Evolutionary conservation across 2,888 invertebrate genomes (phyloP).

Genomic region (Trichogramma dendrolimi): DNA sequence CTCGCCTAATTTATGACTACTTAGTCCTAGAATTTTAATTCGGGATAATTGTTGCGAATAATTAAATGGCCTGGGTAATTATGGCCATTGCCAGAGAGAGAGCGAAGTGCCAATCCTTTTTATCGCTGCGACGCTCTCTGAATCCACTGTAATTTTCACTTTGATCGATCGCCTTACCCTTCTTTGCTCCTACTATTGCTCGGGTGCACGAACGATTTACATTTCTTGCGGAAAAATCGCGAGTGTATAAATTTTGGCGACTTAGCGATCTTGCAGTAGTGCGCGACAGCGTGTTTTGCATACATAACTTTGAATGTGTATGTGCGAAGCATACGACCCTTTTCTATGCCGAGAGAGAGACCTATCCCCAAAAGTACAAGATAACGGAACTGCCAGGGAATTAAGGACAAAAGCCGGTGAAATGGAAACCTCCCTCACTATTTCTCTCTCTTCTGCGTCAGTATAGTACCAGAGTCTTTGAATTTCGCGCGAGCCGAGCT

Average conservation of each 20-base stretch:
- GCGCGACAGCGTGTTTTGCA: constrained; percentile 16
- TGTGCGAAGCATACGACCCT: neutral
- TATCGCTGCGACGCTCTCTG: no score
- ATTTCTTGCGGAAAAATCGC: no score
- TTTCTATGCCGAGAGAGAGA: neutral
- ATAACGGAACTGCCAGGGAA: constrained; percentile 43
- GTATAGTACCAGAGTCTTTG: constrained; percentile 18
- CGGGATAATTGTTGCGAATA: no score
- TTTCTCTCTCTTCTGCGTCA: constrained; percentile 1
- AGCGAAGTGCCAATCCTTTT: no score
- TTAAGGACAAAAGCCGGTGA: constrained; percentile 43
- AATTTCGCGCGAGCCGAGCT: constrained; percentile 6
- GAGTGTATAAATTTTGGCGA: constrained; percentile 3
- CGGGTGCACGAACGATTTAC: no score
- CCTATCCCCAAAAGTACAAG: constrained; percentile 42
- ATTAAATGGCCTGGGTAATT: no score
- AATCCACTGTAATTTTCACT: no score
- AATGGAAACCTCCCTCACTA: constrained; percentile 30
- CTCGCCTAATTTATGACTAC: constrained; percentile 17
- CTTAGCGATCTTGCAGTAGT: constrained; percentile 8
- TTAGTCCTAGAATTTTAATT: neutral
- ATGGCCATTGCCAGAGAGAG: no score
- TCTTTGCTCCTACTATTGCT: no score
- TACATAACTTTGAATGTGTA: neutral
- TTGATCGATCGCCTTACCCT: no score